Evolutionary conservation across 1,140 invertebrate species (phyloP).

Genomic region (Drosophila saltans): DNA sequence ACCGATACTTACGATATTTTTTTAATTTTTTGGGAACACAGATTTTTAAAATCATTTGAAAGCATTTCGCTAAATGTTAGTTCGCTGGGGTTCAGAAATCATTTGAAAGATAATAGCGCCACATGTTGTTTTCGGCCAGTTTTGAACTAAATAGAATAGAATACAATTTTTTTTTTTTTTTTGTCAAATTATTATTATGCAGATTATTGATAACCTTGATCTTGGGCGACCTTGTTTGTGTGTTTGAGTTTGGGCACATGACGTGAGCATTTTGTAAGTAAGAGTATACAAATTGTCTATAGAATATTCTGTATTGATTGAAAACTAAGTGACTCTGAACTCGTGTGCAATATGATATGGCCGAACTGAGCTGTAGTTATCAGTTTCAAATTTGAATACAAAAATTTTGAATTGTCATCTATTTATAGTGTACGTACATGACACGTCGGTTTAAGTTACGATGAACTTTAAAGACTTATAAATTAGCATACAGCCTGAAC

Average conservation of each 20-base stretch:
- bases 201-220: constrained; percentile 69
- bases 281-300: constrained; percentile 14
- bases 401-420: constrained; percentile 7
- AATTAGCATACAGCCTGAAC: not conserved
- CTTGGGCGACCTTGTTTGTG: constrained; percentile 72
- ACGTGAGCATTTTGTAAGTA: constrained; percentile 39
- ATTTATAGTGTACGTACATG: constrained; percentile 5
- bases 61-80: constrained; percentile 3
- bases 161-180: constrained; percentile 40
- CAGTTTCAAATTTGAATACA: constrained; percentile 5
- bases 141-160: not conserved
- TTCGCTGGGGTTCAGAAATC: constrained; percentile 57
- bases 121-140: constrained; percentile 53
- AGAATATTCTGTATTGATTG: constrained; percentile 1
- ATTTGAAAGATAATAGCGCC: constrained; percentile 63
- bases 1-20: constrained; percentile 5
- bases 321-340: constrained; percentile 10
- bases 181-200: constrained; percentile 57
- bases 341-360: constrained; percentile 7
- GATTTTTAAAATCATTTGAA: not conserved
- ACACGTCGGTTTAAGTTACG: constrained; percentile 9
- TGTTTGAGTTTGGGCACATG: constrained; percentile 57
- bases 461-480: constrained; percentile 12
- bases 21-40: not conserved
- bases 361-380: constrained; percentile 2